Base-by-base conservation (phyloP, 1,140 invertebrate genomes). In the Radopholus similis region DNA sequence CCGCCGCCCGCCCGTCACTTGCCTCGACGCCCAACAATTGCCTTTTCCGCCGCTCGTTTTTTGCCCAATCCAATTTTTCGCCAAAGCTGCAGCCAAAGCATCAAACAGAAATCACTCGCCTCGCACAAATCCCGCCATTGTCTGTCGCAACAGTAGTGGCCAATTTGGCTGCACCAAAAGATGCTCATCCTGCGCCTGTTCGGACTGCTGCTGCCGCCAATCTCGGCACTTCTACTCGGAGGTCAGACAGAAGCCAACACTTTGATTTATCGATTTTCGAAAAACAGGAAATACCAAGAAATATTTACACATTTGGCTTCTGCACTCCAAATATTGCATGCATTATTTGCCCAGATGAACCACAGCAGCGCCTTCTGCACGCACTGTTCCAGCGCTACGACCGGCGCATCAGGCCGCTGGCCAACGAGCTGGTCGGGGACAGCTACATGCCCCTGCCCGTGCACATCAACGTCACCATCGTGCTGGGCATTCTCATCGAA, bases 401-500 rank as follows among this genome's bases (percentile, higher is more conserved):
- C 32, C 72, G 69, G 30, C 67, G 77, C n/a, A 58, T 77, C 30
- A 32, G 69, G 15, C 75, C 77, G 1, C 60, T 44, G 35, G 40
- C 64, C 2, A 66, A 76, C 15, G 54, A 58, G 23, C 13, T 34
- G 2, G 23, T 13, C 6, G 42, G 66, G 13, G 67, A n/a, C n/a
- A n/a, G n/a, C n/a, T n/a, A n/a, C n/a, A n/a, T n/a, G n/a, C 40
- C 32, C 47, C 73, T 15, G 64, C 78, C 0, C n/a, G n/a, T n/a
- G n/a, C 54, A 60, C 11, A 66, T 76, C 30, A 56, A 68, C 13
- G 72, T 77, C 47, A 77, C 74, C 5, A 76, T 80, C 49, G 77
- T 77, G 28, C 65, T 81, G 28, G 72, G 54, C n/a, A 80, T 79
- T 78, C 63, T 77, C 8, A 76, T 71, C 32, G 74, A 76, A 67